These are phyloP conservation scores for Chaenocephalus aceratus DNA, from an alignment of 2,113 vertebrate genomes.

Conservation along the genomic window DNA sequence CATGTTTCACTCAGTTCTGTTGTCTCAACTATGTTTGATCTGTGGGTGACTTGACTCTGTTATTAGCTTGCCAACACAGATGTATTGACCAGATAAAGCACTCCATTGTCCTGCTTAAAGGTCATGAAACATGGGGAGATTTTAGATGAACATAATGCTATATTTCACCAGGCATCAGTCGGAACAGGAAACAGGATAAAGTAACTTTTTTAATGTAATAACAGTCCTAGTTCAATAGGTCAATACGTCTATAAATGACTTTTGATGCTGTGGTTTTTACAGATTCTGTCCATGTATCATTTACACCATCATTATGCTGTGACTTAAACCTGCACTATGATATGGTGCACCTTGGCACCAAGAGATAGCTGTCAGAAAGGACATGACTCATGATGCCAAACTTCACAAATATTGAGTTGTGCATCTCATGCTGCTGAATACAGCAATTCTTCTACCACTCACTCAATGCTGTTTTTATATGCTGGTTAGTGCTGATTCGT, in stretches of 20 bases:
- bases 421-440: neutral
- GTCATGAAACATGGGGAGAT: conserved; percentile 42
- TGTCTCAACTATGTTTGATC: conserved; percentile 32
- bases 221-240: neutral
- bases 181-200: neutral
- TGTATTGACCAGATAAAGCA: conserved; percentile 29
- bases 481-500: conserved; percentile 3
- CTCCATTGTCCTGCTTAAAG: conserved; percentile 26
- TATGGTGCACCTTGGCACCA: neutral
- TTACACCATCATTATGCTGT: conserved; percentile 8
- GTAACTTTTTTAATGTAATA: neutral
- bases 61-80: conserved; percentile 1
- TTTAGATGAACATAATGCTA: neutral
- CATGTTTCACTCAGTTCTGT: conserved; percentile 51
- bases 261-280: neutral
- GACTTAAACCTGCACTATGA: conserved; percentile 32
- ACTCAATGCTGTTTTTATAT: neutral
- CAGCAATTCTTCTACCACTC: neutral
- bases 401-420: neutral
- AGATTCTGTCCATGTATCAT: conserved; percentile 30
- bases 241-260: neutral
- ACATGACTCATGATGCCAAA: neutral
- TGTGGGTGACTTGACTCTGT: conserved; percentile 29
- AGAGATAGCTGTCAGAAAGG: neutral
- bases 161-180: neutral